Evolutionary conservation across 1,140 invertebrate species (phyloP).

Genomic region (Drosophila sturtevanti): DNA sequence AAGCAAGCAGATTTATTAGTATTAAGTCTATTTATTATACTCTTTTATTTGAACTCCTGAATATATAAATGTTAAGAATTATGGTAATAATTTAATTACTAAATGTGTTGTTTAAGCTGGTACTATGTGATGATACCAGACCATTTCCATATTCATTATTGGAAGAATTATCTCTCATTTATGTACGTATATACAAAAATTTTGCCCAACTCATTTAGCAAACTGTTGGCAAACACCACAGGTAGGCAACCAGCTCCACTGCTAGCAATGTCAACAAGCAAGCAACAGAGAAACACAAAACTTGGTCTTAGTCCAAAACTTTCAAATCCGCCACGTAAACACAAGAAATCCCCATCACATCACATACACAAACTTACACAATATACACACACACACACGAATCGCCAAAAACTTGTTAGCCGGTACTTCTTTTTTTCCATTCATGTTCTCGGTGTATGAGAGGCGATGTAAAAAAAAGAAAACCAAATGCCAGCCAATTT

Average conservation of each 20-base stretch:
- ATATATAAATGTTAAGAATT: too few species aligned
- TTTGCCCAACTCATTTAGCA: not conserved
- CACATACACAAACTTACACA: not conserved
- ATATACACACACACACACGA: constrained; percentile 22
- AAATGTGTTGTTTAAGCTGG: too few species aligned
- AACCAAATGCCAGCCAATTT: constrained; percentile 44
- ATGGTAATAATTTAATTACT: too few species aligned
- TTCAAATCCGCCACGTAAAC: constrained; percentile 31
- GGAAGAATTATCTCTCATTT: constrained; percentile 2
- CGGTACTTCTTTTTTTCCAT: constrained; percentile 12
- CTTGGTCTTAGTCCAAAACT: constrained; percentile 27
- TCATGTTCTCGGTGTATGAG: constrained; percentile 14
- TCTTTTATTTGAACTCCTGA: too few species aligned
- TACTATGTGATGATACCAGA: not conserved
- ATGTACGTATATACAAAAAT: not conserved
- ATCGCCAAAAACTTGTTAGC: constrained; percentile 40
- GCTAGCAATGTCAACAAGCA: constrained; percentile 21
- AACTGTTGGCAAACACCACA: constrained; percentile 14
- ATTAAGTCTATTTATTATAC: too few species aligned
- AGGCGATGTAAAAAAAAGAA: not conserved
- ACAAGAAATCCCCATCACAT: constrained; percentile 6
- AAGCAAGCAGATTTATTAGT: too few species aligned
- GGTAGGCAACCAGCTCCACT: constrained; percentile 28
- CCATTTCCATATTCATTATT: not conserved
- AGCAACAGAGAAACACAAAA: constrained; percentile 10